Base-by-base conservation (phyloP, 2,888 invertebrate genomes). In the Drosophila dives region DNA sequence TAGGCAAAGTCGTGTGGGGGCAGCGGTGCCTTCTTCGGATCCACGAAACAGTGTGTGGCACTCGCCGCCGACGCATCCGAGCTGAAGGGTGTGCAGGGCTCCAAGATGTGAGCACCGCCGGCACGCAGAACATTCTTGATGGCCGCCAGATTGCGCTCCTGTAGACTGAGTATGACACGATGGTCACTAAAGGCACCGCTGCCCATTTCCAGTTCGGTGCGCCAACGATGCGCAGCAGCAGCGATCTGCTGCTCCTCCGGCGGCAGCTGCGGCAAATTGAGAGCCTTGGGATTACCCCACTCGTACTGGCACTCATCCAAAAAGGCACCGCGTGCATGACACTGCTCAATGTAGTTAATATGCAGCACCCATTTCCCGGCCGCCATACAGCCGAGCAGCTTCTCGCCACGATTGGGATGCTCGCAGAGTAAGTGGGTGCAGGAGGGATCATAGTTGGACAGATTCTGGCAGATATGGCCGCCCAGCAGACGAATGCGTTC, bases 361-460 rank as follows among this genome's bases (percentile, higher is more conserved):
- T 97, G 97, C n/a, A 98, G 93, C 15, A 98, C 95, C 98, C 98
- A 98, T 85, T 97, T 96, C 23, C 99, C 98, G 0, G 97, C 95
- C 0, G 98, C 98, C 71, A 99, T 95, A 68, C 96, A 96, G 0
- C 96, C 96, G 33, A 99, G 93, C 93, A 97, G 95, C 93, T 98
- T 98, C 94, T 98, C 98, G 90, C 97, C 98, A 67, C 98, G 95
- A 11, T 95, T 94, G 0, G 96, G 95, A 86, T 95, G 95, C 51
- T 95, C 94, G 80, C 97, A 96, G 36, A 98, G 93, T 29, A 98
- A 93, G 91, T 98, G 98, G 0, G 97, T 97, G 58, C 95, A 95
- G 0, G 92, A 92, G 0, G 94, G 93, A 90, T 97, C 96, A 87
- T 94, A 96, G 78, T 86, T 92, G 4, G 82, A 66, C 23, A 92